Evolutionary conservation across 2,113 vertebrate genomes (phyloP), one percentile per base, ranked within the genome.

Genomic region (Centropristis striata): DNA sequence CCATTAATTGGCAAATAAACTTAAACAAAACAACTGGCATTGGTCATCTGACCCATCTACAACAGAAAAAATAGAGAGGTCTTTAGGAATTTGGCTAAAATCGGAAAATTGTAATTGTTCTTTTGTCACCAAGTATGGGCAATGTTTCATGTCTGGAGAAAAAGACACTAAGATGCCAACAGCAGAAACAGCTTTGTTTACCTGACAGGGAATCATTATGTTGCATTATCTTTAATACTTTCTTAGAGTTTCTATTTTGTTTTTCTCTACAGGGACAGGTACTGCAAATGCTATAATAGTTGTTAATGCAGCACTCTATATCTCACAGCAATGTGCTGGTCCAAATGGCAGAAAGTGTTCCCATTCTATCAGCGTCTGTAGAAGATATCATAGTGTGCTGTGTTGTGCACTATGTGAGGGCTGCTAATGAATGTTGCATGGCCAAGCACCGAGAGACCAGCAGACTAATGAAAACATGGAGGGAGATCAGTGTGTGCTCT

Each of bases 391-490:
- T n/a, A 5, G 85, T 58, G 70, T 54, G 55, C 65, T 47, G 86
- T 72, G 75, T 77, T 75, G 44, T 81, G 83, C 71, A 61, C 60
- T 50, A 59, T 61, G 66, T 36, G 67, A 81, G 67, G 85, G 75
- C 79, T 79, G 85, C 84, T 91, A 91, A 91, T 89, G 87, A 85
- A 88, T 78, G 74, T 81, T 84, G 80, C 73, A 32, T 67, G 85
- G 75, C 76, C 44, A 59, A 80, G 77, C 58, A 71, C 74, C 57
- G 61, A 68, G 85, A 86, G 85, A 85, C 25, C 72, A 44, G 58
- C 58, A 73, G 53, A 73, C 65, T 88, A 88, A 90, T 89, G 72
- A 91, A 85, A 90, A 81, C 71, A 70, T 66, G 72, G 32, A 51
- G 39, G 63, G 59, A 80, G 84, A 79, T 61, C 83, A 78, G 71